Evolutionary conservation across 2,797 vertebrate genomes (phyloP), one percentile per base, ranked within the genome.

Genomic region (Myripristis jacobus): DNA sequence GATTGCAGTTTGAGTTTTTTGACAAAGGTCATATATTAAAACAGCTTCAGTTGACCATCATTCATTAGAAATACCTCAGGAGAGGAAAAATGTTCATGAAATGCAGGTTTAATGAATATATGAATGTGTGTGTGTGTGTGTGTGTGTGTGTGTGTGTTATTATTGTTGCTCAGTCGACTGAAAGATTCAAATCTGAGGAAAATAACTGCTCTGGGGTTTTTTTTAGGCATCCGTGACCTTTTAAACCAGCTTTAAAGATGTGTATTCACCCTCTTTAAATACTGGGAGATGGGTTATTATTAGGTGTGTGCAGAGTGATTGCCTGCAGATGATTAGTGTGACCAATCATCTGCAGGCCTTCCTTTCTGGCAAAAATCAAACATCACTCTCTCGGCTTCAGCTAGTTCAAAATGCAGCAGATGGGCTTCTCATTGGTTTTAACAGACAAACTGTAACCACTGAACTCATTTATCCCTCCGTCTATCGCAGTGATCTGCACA

Each of bases 301-400:
- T n/a, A 25, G 16, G 12, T 15, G 29, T 69, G 65, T 5, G 63
- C 69, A 73, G 56, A 63, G 62, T 72, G 64, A 66, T 51, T 48
- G 63, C 11, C 47, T 79, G 53, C 75, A 81, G 75, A 76, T 77
- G 63, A 58, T 68, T 36, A 41, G 22, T 68, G 54, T 74, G 71
- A 66, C 69, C 50, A 64, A 58, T n/a, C n/a, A n/a, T n/a, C n/a
- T n/a, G n/a, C n/a, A n/a, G n/a, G n/a, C n/a, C n/a, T n/a, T n/a
- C n/a, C n/a, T n/a, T n/a, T n/a, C n/a, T n/a, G n/a, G n/a, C n/a
- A n/a, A n/a, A n/a, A n/a, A n/a, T n/a, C n/a, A n/a, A n/a, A n/a
- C n/a, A n/a, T n/a, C n/a, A n/a, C n/a, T n/a, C n/a, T n/a, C n/a
- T n/a, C n/a, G n/a, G n/a, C n/a, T n/a, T n/a, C n/a, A n/a, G n/a